Percentiles rank a stretch among this genome's conserved stretches.
Evolutionary conservation across 1,140 invertebrate genomes (phyloP).

Genomic region (Cherax destructor): DNA sequence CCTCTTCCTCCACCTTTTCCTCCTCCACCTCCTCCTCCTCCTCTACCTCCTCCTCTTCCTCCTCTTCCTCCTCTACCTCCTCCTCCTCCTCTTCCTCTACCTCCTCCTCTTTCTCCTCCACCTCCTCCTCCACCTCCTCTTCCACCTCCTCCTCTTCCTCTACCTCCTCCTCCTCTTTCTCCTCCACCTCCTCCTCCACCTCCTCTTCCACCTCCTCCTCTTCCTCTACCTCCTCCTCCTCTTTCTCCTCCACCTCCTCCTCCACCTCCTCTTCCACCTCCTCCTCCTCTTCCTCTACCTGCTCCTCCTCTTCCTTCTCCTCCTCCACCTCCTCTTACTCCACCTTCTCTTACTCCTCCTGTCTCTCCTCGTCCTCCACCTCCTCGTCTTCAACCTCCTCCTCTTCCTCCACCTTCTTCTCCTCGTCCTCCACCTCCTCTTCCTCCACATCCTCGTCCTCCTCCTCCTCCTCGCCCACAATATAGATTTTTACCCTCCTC

Average conservation of each 20-base stretch:
- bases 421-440: neutral
- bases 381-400: neutral
- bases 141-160: neutral
- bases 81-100: neutral
- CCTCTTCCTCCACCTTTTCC: no score
- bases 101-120: neutral
- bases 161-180: neutral
- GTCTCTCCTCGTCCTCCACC: neutral
- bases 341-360: neutral
- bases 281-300: neutral
- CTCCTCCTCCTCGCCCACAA: neutral
- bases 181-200: neutral
- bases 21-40: neutral
- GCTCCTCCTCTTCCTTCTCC: neutral
- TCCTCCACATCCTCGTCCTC: no score
- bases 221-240: neutral
- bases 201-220: neutral
- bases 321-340: neutral
- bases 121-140: neutral
- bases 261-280: neutral
- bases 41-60: no score
- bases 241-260: neutral
- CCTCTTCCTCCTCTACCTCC: neutral
- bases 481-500: no score
- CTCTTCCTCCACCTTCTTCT: neutral